Percentiles rank a stretch among this genome's conserved stretches.
phyloP scores from a whole-genome alignment of 2,888 invertebrate species.

The Thymelicus lineola region DNA sequence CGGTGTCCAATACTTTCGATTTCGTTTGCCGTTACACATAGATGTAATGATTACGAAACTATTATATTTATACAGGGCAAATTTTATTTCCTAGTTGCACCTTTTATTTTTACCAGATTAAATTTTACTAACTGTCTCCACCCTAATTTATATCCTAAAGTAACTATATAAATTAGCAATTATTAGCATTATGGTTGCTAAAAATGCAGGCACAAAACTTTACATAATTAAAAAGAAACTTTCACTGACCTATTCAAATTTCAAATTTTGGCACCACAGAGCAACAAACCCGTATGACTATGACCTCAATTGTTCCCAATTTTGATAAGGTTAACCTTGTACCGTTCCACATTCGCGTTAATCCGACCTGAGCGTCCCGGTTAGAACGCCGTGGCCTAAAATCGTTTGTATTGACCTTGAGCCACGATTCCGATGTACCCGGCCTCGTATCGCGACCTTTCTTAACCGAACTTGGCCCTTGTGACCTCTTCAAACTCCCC shows the following conservation, averaged over 20 bases:
- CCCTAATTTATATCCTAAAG: too few relatives aligned
- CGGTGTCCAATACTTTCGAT: conserved; percentile 6
- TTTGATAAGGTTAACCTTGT: conserved; percentile 18
- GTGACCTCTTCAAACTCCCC: not conserved
- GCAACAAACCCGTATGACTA: not conserved
- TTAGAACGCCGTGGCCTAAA: conserved; percentile 22
- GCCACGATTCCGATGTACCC: conserved; percentile 18
- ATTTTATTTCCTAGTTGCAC: too few relatives aligned
- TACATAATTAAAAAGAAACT: too few relatives aligned
- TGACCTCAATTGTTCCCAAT: conserved; percentile 19
- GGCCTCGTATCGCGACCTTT: conserved; percentile 24
- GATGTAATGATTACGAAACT: not conserved
- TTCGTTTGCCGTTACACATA: conserved; percentile 1
- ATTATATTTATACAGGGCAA: too few relatives aligned
- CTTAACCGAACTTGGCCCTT: conserved; percentile 16
- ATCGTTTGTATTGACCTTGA: conserved; percentile 23
- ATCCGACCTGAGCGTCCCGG: conserved; percentile 24
- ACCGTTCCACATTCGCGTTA: conserved; percentile 18
- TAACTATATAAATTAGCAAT: too few relatives aligned
- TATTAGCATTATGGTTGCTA: too few relatives aligned
- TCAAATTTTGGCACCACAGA: not conserved
- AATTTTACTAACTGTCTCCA: too few relatives aligned
- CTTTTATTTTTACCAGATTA: too few relatives aligned
- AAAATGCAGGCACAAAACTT: too few relatives aligned
- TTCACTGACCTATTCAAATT: not conserved